phyloP scores from a whole-genome alignment of 2,797 vertebrate species.

The Sparus aurata region DNA sequence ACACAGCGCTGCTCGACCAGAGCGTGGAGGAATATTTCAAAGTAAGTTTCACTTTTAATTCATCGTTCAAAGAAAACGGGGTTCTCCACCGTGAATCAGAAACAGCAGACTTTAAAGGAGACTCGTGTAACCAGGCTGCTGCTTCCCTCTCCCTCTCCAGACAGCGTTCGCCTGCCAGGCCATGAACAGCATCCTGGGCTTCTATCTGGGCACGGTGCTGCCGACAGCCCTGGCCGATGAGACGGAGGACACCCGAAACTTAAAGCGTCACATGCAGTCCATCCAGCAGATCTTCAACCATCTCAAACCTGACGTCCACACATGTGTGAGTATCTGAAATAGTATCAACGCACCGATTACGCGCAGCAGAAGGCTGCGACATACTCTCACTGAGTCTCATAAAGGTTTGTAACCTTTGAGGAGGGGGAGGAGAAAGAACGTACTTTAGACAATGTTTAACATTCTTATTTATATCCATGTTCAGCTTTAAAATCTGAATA shows the following conservation, averaged over 20 bases:
- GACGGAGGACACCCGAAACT: slow-evolving; percentile 15
- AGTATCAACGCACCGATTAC: background rate
- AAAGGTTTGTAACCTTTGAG: too few species aligned
- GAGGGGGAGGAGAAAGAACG: too few species aligned
- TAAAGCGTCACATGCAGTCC: slow-evolving; percentile 82
- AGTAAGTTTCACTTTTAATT: slow-evolving; percentile 78
- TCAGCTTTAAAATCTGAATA: too few species aligned
- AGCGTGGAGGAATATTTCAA: slow-evolving; percentile 88
- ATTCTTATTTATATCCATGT: too few species aligned
- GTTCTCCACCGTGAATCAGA: background rate
- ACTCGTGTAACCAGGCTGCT: background rate
- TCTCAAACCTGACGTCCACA: slow-evolving; percentile 82
- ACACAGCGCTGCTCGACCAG: slow-evolving; percentile 83
- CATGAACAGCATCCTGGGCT: slow-evolving; percentile 89
- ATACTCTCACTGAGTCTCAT: too few species aligned
- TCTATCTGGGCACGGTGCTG: slow-evolving; percentile 91
- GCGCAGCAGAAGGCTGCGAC: background rate
- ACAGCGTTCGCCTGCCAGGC: slow-evolving; percentile 90
- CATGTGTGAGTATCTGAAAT: slow-evolving; percentile 89
- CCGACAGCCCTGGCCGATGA: slow-evolving; percentile 82
- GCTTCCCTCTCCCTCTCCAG: slow-evolving; percentile 68
- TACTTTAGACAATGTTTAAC: too few species aligned
- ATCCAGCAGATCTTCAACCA: slow-evolving; percentile 87
- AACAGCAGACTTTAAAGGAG: background rate
- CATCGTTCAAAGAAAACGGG: too few species aligned